Evolutionary conservation across 2,113 vertebrate species (phyloP).

Genomic region (Chionis minor): DNA sequence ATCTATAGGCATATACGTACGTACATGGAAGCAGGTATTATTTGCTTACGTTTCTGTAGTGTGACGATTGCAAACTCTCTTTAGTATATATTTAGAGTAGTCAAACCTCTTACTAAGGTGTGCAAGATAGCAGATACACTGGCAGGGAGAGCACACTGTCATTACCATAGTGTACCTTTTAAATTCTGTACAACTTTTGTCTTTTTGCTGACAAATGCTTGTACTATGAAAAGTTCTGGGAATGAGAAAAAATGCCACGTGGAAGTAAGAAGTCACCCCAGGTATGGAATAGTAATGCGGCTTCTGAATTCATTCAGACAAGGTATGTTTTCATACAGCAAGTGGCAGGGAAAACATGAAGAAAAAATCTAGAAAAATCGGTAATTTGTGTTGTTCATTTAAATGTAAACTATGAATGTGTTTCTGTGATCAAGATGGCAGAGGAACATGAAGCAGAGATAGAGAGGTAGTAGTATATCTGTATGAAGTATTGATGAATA

Average conservation of each 20-base stretch:
- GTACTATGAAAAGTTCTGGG: neutral
- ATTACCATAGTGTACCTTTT: accelerated
- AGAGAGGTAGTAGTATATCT: neutral
- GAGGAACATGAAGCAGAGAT: neutral
- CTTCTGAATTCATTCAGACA: neutral
- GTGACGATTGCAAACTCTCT: neutral
- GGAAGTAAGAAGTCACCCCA: neutral
- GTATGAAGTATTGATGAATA: neutral
- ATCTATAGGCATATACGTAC: accelerated
- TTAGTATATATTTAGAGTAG: accelerated
- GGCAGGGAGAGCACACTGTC: accelerated
- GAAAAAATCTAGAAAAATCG: neutral
- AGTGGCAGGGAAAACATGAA: neutral
- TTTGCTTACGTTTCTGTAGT: neutral
- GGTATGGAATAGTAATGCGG: neutral
- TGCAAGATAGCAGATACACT: neutral
- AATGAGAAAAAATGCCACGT: neutral
- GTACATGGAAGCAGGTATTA: neutral
- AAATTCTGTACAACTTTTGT: neutral
- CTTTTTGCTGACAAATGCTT: neutral
- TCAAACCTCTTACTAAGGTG: neutral
- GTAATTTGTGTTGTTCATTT: neutral
- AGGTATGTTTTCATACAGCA: neutral
- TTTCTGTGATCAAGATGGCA: neutral
- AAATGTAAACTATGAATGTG: neutral